Percentiles rank a stretch among this genome's conserved stretches.
These are phyloP conservation scores for Pseudococcus viburni DNA, from an alignment of 2,888 invertebrate species.

Conservation along the genomic window DNA sequence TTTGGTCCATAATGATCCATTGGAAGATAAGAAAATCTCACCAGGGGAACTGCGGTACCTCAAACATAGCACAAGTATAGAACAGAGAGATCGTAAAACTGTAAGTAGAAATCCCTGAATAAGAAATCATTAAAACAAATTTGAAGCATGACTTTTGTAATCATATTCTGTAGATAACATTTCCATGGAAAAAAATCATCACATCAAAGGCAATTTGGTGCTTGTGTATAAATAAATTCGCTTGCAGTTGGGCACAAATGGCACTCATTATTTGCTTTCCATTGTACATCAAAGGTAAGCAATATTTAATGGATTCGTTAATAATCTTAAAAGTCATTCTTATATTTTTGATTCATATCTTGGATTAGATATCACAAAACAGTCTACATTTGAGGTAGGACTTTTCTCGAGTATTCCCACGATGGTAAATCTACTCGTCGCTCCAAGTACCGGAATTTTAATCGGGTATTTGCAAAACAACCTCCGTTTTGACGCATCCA, in stretches of 20 bases:
- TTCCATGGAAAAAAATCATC: constrained; percentile 49
- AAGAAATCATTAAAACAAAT: too few relatives aligned
- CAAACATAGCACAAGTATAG: neutral
- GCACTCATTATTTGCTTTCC: constrained; percentile 15
- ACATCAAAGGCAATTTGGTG: constrained; percentile 43
- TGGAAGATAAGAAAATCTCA: neutral
- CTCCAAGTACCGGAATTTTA: constrained; percentile 4
- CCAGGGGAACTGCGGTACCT: neutral
- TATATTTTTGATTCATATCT: too few relatives aligned
- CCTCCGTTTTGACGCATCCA: neutral
- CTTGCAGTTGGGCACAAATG: neutral
- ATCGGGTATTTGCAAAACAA: constrained; percentile 13
- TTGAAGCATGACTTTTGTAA: too few relatives aligned
- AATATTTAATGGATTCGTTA: too few relatives aligned
- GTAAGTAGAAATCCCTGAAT: neutral
- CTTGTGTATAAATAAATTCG: neutral
- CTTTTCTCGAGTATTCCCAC: constrained; percentile 41
- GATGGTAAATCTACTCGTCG: neutral
- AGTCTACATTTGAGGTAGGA: neutral
- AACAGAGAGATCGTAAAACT: neutral
- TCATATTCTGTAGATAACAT: neutral
- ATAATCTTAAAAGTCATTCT: too few relatives aligned
- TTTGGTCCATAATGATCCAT: neutral
- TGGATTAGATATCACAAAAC: neutral
- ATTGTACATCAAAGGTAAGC: constrained; percentile 57